Evolutionary conservation across 2,888 invertebrate species (phyloP), one percentile per base, ranked within the genome.

Genomic region (Epicampocera succincta): DNA sequence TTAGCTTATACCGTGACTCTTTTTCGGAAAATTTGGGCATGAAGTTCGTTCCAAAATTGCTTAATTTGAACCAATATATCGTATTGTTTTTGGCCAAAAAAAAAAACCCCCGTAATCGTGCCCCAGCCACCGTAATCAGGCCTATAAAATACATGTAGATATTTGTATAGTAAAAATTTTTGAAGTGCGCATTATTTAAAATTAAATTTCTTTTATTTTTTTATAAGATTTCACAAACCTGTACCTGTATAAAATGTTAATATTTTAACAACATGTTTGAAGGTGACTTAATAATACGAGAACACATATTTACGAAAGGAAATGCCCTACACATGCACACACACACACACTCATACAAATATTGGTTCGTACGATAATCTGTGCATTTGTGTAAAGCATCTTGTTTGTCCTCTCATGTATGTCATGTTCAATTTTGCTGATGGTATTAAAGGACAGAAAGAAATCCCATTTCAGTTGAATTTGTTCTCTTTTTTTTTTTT

Each of bases 361-460:
- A 15, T n/a, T 42, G 42, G 19, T 56, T 12, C 25, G 44, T 42
- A 33, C 1, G 15, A 44, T 17, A 54, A 54, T n/a, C 21, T 68
- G 25, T 42, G 13, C 15, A 8, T 48, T 46, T 69, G 40, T 65
- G 29, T 44, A 42, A 56, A 48, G n/a, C 40, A 33, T 60, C n/a
- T 63, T 38, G n/a, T 56, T 17, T 63, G 12, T 60, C 52, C 60
- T 44, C 50, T 60, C 19, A 42, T 52, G 11, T 21, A 63, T 65
- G 54, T 60, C 56, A 63, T 78, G 60, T 78, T 75, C 44, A 66
- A 71, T 71, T 54, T 71, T 71, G 74, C 56, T 65, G 17, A 54
- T 78, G 48, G n/a, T 65, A 75, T 66, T 61, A 75, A 54, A 46
- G 54, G 58, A 40, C 48, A 74, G 46, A 79, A 79, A 74, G 46